Evolutionary conservation across 2,888 invertebrate genomes (phyloP), one percentile per base, ranked within the genome.

Genomic region (Lacanobia oleracea): DNA sequence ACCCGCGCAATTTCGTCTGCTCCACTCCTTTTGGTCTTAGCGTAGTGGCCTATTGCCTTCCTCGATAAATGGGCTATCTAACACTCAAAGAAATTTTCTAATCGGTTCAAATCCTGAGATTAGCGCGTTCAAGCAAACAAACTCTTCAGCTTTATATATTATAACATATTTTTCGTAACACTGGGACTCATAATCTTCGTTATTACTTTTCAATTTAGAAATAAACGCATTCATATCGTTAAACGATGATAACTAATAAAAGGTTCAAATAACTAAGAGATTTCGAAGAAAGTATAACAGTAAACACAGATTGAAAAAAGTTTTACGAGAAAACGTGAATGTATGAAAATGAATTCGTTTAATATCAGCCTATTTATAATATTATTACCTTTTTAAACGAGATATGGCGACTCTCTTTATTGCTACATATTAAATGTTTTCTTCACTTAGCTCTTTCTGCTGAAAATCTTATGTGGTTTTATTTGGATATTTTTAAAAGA

Each of bases 311-410:
- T 6, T 59, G 43, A 63, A 16, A 63, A 62, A 75, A 53, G 18
- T 12, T 50, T 68, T 54, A 60, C 9, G 50, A 56, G 54, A 33
- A 45, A 64, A 56, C 1, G 40, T 48, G 53, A 60, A 50, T 43
- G 10, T 65, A 45, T 40, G 27, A 65, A 65, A 77, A 72, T 51
- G 3, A 56, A 53, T 61, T 76, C 54, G 16, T 65, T 71, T 61
- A 48, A 78, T 76, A 72, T 65, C 51, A 16, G 12, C 27, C 50
- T 65, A 45, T 56, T 76, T 68, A 60, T 40, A 61, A 72, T 56
- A 78, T 64, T 65, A 65, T 71, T 60, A 61, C 72, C 1, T 61
- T 62, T 76, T 54, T 23, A 23, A 56, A 77, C 10, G 51, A 56
- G 40, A 56, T 54, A 61, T 48, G 60, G 45, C 2, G 21, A 65